Percentiles rank a stretch among this genome's conserved stretches.
phyloP scores from a whole-genome alignment of 1,140 invertebrate species.

The Amphibalanus amphitrite region DNA sequence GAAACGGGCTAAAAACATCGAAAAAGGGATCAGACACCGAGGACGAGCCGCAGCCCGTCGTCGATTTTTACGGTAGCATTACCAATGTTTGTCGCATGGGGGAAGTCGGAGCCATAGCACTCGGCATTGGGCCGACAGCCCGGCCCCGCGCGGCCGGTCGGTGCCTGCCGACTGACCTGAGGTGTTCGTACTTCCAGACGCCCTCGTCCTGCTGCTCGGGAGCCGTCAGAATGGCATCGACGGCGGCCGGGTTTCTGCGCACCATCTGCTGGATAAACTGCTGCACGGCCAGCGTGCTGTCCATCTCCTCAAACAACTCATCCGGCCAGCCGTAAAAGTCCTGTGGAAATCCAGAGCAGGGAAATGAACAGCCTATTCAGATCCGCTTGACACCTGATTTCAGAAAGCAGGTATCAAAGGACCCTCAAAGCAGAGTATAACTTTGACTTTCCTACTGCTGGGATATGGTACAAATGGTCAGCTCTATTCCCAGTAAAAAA shows the following conservation, averaged over 20 bases:
- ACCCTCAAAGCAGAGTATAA: neutral
- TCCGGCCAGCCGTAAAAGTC: constrained; percentile 96
- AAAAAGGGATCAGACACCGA: too few relatives aligned
- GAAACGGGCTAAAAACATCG: too few relatives aligned
- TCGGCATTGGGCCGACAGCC: too few relatives aligned
- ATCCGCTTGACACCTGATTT: neutral
- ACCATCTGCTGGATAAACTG: constrained; percentile 99
- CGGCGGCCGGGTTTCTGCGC: constrained; percentile 72
- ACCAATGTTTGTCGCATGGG: too few relatives aligned
- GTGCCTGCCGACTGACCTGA: constrained; percentile 46
- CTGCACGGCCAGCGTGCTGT: constrained; percentile 93
- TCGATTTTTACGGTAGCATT: too few relatives aligned
- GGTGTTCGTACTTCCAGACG: constrained; percentile 99
- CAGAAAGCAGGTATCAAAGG: neutral
- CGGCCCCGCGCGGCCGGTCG: neutral
- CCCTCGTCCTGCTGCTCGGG: constrained; percentile 96
- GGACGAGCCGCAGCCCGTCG: too few relatives aligned
- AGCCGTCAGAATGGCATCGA: constrained; percentile 85
- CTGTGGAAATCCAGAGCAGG: constrained; percentile 29
- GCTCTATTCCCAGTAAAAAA: neutral
- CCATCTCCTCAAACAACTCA: constrained; percentile 98
- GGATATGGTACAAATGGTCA: neutral
- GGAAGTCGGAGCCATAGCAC: too few relatives aligned
- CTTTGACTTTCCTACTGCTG: neutral
- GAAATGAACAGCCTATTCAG: neutral